Evolutionary conservation across 2,888 invertebrate genomes (phyloP), one percentile per base, ranked within the genome.

Genomic region (Carterocephalus palaemon): DNA sequence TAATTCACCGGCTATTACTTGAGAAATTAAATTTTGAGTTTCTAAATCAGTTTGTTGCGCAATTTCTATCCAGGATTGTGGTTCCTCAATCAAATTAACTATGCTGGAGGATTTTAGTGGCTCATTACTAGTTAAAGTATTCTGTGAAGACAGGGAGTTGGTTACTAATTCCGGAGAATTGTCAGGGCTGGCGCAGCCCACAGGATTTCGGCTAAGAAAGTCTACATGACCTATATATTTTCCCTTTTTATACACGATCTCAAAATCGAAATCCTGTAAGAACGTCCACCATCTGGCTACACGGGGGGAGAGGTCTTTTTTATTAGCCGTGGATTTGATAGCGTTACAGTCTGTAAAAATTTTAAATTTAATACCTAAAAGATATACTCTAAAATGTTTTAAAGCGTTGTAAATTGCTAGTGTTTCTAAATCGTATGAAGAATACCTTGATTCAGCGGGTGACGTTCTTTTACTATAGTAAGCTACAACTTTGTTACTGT

Each of bases 271-370:
- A 19, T 57, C 57, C 13, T 57, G 56, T 13, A 57, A n/a, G 13
- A 50, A 59, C 0, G 57, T 31, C 57, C 59, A 57, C 59, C 56
- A 59, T 0, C 56, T 42, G 0, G 57, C 54, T 0, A 57, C 52
- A 1, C 58, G 23, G 0, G 55, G 53, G 0, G 57, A 5, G 1
- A 60, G 22, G 7, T 60, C 57, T 23, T 54, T 56, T 9, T 60
- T 58, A 0, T 22, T 33, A 15, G 53, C 26, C 0, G 57, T 59
- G 0, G 26, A 8, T 23, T 34, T 23, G 5, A 34, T 5, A 3
- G 34, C 34, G 9, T 9, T 8, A 13, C 34, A 34, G 4, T 34
- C 34, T 1, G 34, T 34, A 13, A 34, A 4, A 2, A 34, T 22
- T 2, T 9, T 34, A 34, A 34, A 34, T 1, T n/a, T 5, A n/a